phyloP scores from a whole-genome alignment of 2,888 invertebrate genomes.

The Calliscelio sp. region DNA sequence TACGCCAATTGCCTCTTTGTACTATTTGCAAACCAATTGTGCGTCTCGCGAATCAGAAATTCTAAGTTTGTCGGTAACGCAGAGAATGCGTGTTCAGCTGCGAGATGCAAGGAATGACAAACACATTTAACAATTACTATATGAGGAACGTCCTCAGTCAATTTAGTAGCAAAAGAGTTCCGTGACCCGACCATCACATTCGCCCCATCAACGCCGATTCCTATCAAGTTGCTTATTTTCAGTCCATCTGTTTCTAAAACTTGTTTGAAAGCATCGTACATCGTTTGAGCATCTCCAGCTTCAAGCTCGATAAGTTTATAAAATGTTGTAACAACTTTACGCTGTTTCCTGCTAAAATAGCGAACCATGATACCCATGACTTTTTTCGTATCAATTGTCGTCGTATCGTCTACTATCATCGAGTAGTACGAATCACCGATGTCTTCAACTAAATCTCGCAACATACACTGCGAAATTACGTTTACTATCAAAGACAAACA shows the following conservation, averaged over 20 bases:
- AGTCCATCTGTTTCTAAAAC: slow-evolving; percentile 70
- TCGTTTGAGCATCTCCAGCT: slow-evolving; percentile 63
- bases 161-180: slow-evolving; percentile 65
- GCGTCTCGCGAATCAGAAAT: slow-evolving; percentile 75
- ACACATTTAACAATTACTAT: slow-evolving; percentile 58
- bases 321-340: slow-evolving; percentile 73
- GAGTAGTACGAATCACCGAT: slow-evolving; percentile 78
- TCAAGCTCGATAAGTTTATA: slow-evolving; percentile 70
- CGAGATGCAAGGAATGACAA: slow-evolving; percentile 72
- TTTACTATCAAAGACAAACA: slow-evolving; percentile 62
- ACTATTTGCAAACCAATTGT: slow-evolving; percentile 78
- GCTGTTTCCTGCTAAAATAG: slow-evolving; percentile 62
- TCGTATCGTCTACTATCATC: slow-evolving; percentile 79
- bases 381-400: slow-evolving; percentile 69
- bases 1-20: slow-evolving; percentile 75
- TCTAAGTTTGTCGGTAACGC: slow-evolving; percentile 71
- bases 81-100: slow-evolving; percentile 68
- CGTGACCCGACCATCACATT: slow-evolving; percentile 75
- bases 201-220: slow-evolving; percentile 64
- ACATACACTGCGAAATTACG: slow-evolving; percentile 77
- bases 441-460: slow-evolving; percentile 77
- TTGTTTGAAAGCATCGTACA: slow-evolving; percentile 43
- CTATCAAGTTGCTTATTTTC: slow-evolving; percentile 71
- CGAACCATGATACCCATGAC: slow-evolving; percentile 72
- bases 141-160: slow-evolving; percentile 49